Percentiles rank a stretch among this genome's conserved stretches.
Conservation (phyloP, 2,797 vertebrate genomes). For the Simalia tracyae region DNA sequence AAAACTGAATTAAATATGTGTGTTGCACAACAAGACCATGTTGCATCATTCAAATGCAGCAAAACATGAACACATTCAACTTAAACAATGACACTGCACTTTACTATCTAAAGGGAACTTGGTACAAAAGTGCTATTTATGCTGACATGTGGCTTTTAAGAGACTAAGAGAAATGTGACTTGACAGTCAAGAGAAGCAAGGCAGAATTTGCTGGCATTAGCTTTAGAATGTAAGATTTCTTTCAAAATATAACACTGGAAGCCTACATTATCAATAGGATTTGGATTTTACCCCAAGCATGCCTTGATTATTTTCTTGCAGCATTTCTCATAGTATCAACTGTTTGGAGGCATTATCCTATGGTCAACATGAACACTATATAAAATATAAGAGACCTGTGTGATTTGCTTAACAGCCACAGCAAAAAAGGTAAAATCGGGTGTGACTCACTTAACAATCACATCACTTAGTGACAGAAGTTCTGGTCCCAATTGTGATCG, state of each 20-base stretch:
- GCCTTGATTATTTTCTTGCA: neutral
- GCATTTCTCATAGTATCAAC: neutral
- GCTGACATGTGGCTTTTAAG: conserved; percentile 11
- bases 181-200: neutral
- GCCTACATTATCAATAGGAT: neutral
- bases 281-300: neutral
- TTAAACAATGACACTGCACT: neutral
- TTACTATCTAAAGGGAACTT: neutral
- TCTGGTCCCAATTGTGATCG: no score
- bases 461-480: no score
- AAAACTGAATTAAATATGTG: no score
- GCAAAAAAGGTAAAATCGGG: no score
- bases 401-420: no score
- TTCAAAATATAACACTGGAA: neutral
- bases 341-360: neutral
- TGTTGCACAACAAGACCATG: neutral
- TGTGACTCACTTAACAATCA: no score
- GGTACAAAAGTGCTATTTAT: neutral
- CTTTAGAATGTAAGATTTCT: neutral
- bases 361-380: no score
- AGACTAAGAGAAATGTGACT: neutral
- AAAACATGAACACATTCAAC: neutral
- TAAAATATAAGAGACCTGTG: no score
- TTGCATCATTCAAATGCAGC: neutral
- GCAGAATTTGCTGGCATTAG: neutral